Percentiles rank a stretch among this genome's conserved stretches.
These are phyloP conservation scores for Poeciliopsis turrubarensis DNA, from an alignment of 2,113 vertebrate species.

Conservation along the genomic window DNA sequence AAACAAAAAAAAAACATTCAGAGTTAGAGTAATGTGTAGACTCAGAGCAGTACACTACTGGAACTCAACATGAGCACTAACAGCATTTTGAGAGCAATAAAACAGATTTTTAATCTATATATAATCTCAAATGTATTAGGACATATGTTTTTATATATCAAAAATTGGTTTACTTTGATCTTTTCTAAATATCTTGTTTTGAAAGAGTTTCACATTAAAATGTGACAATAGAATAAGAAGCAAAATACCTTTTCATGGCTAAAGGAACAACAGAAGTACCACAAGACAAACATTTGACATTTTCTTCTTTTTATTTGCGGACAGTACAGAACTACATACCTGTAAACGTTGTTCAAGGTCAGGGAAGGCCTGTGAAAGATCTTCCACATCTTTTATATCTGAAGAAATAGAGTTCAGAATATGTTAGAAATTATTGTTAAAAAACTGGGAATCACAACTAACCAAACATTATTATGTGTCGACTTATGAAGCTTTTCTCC, in stretches of 20 bases:
- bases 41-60: too few species aligned
- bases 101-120: too few species aligned
- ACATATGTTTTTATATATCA: too few species aligned
- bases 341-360: constrained; percentile 75
- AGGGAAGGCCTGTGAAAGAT: constrained; percentile 56
- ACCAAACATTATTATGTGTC: not conserved
- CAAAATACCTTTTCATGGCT: not conserved
- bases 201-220: too few species aligned
- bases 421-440: not conserved
- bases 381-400: constrained; percentile 73
- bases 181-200: too few species aligned
- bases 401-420: constrained; percentile 9
- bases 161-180: too few species aligned
- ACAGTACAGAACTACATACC: constrained; percentile 38
- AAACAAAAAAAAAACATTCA: too few species aligned
- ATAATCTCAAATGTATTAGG: too few species aligned
- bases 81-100: too few species aligned
- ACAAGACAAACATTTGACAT: not conserved
- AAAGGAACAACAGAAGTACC: too few species aligned
- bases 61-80: too few species aligned
- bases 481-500: not conserved
- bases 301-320: not conserved
- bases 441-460: not conserved
- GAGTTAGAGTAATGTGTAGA: too few species aligned
- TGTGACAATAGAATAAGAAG: not conserved